Evolutionary conservation across 2,797 vertebrate genomes (phyloP).

Genomic region (Phaenicophaeus curvirostris): DNA sequence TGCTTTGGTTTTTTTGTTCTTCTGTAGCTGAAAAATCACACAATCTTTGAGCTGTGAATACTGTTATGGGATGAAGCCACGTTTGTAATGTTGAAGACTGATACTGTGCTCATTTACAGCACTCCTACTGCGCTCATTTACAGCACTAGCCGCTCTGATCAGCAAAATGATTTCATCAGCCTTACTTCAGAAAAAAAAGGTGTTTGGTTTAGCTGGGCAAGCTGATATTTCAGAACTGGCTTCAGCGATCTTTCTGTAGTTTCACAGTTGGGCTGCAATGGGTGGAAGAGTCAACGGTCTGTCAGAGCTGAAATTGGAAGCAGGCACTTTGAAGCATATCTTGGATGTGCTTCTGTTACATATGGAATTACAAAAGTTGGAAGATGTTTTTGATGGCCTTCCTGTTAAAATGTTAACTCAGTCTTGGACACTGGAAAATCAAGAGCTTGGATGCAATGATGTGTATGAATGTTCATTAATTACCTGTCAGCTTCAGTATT

Average conservation of each 20-base stretch:
- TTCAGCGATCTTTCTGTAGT: not conserved
- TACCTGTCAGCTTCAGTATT: not conserved
- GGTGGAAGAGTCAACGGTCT: not conserved
- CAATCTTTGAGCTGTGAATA: not conserved
- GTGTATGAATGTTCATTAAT: not conserved
- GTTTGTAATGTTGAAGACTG: not conserved
- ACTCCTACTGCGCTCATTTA: not conserved
- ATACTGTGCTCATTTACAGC: not conserved
- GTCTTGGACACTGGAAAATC: not conserved
- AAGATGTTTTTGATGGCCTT: not conserved
- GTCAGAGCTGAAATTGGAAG: conserved; percentile 13
- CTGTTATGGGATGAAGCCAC: not conserved
- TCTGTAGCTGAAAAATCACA: not conserved
- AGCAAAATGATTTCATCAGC: not conserved
- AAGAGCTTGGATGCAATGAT: not conserved
- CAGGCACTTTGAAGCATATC: conserved; percentile 18
- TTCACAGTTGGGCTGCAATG: not conserved
- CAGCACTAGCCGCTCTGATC: not conserved
- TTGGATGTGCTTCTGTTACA: not conserved
- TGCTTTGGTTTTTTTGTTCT: not conserved
- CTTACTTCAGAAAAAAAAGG: not conserved
- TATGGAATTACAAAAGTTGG: not conserved
- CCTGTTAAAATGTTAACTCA: not conserved
- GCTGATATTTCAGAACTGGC: not conserved
- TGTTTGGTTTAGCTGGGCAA: conserved; percentile 4